Base-by-base conservation (phyloP, 2,888 invertebrate species). In the Allolobophora icterica region DNA sequence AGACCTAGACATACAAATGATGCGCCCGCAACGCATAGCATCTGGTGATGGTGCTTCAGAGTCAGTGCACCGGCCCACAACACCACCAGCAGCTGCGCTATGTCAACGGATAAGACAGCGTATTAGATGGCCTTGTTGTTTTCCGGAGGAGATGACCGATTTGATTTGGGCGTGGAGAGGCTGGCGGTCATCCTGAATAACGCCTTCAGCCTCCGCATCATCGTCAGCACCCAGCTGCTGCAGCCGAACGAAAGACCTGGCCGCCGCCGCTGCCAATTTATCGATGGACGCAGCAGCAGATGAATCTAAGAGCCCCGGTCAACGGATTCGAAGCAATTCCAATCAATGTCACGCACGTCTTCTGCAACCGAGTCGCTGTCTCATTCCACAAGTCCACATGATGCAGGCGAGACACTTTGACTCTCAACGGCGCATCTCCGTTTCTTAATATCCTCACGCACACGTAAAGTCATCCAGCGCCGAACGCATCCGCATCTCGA, bases 81-180 rank as follows among this genome's bases (percentile, higher is more conserved):
- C 52, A 52, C n/a, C 71, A 71, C n/a, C 30, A 71, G 71, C 71
- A 71, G 71, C n/a, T 11, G n/a, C 30, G n/a, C n/a, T 71, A n/a
- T 71, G 71, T 71, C 71, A 71, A 71, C 71, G 71, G 71, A 71
- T 71, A n/a, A 71, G 71, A 71, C 71, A 71, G 71, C 71, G 71
- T 71, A 71, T 71, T 71, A 71, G 71, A 71, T 71, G 30, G 71
- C 71, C 71, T 8, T n/a, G 71, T 71, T 71, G 71, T 71, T 71
- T 71, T 71, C 71, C 71, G n/a, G n/a, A n/a, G 71, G 71, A 71
- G 71, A 71, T 71, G 71, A 71, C 71, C 71, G 71, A 71, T 71
- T 71, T 30, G 71, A 71, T n/a, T 71, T n/a, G 71, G 71, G n/a
- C 71, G 71, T 71, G 71, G 71, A 71, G 71, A 71, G 71, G 71